Base-by-base conservation (phyloP, 1,140 invertebrate genomes). In the Battus philenor region DNA sequence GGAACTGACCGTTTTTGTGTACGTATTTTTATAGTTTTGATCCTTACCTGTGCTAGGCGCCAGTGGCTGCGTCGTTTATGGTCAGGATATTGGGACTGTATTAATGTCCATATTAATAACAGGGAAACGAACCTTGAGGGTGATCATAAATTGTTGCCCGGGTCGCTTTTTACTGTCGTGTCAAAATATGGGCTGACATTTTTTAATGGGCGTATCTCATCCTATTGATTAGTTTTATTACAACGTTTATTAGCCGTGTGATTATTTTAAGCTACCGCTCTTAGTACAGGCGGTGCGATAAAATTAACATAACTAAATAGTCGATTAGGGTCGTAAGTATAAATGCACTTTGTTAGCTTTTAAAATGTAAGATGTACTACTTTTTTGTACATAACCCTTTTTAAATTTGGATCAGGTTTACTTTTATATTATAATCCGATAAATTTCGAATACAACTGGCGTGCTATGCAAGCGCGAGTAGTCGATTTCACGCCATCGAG, bases 41-140 rank as follows among this genome's bases (percentile, higher is more conserved):
- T 26, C 7, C 24, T 60, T 85, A 85, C 81, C 81, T 85, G 81
- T 67, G 15, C 64, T 68, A 85, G 81, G 81, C 81, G 81, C 81
- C 81, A 80, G 70, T 61, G 68, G 74, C 67, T 72, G 59, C 74
- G 71, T n/a, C n/a, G n/a, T 85, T 81, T 81, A 83, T 69, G 60
- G 70, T 44, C 66, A 77, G 74, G 72, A 75, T 80, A 85, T 85
- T 78, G 78, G 73, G 68, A 79, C 66, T 64, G 62, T 59, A 77
- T 80, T 80, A 80, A 79, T 71, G 76, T 79, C 66, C 62, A 84
- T 81, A 81, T 82, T 82, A 84, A 82, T 85, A 79, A 71, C 39
- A 44, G 69, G 68, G 65, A 75, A 77, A 68, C 68, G 59, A 50
- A n/a, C 60, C 47, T 59, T 48, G 61, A 61, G 58, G 61, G 60